Conservation (phyloP, 2,888 invertebrate genomes). For the Drosophila austrosaltans region DNA sequence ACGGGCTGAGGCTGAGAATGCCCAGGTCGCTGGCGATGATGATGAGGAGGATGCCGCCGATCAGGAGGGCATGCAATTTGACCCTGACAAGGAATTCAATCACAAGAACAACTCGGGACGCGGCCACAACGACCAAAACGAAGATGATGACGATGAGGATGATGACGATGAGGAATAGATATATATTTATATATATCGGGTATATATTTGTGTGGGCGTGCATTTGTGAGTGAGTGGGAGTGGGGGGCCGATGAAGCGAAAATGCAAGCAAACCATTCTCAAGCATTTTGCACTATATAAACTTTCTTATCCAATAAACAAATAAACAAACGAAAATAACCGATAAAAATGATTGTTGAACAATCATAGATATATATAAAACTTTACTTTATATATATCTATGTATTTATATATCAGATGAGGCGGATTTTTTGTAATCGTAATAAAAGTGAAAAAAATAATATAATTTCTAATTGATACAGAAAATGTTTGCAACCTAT, state of each 20-base stretch:
- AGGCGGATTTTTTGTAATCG: neutral
- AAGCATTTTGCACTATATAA: constrained; percentile 4
- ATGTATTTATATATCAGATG: neutral
- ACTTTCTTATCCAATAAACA: constrained; percentile 13
- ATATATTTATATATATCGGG: neutral
- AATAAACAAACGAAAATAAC: neutral
- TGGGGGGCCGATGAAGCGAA: neutral
- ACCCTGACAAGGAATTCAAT: constrained; percentile 81
- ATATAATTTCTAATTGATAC: neutral
- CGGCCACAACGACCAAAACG: constrained; percentile 28
- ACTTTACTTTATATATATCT: neutral
- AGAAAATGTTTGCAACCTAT: neutral
- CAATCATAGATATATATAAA: too few relatives aligned
- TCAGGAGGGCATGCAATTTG: constrained; percentile 84
- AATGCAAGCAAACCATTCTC: neutral
- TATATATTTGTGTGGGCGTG: neutral
- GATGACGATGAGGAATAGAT: constrained; percentile 69
- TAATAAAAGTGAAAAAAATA: neutral
- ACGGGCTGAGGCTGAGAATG: constrained; percentile 95
- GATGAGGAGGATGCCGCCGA: constrained; percentile 90
- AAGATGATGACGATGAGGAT: constrained; percentile 58
- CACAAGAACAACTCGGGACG: constrained; percentile 76
- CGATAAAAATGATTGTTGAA: neutral
- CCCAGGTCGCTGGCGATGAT: constrained; percentile 96
- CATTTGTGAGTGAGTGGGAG: constrained; percentile 8